Evolutionary conservation across 2,797 vertebrate genomes (phyloP).

Genomic region (Thaleichthys pacificus): DNA sequence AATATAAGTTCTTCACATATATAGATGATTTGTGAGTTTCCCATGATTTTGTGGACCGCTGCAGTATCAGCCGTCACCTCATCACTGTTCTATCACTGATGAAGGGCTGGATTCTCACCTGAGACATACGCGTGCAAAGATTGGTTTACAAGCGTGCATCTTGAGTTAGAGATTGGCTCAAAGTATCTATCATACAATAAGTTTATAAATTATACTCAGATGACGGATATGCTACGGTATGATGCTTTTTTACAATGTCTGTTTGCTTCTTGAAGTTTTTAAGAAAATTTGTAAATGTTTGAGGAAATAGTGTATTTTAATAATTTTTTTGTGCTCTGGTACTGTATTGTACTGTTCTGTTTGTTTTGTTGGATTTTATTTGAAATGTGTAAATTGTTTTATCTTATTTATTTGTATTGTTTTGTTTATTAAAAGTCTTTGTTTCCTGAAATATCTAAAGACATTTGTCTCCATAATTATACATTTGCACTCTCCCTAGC

Average conservation of each 20-base stretch:
- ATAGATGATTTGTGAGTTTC: conserved; percentile 65
- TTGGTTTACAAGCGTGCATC: conserved; percentile 43
- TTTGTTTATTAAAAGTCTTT: conserved; percentile 75
- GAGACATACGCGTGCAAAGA: conserved; percentile 44
- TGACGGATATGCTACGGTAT: conserved; percentile 66
- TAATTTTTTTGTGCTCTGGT: conserved; percentile 60
- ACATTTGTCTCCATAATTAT: conserved; percentile 23
- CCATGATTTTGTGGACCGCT: conserved; percentile 61
- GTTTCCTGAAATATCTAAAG: conserved; percentile 53
- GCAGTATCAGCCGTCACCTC: conserved; percentile 52
- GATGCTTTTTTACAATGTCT: conserved; percentile 77
- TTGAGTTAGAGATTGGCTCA: conserved; percentile 53
- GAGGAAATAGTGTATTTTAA: conserved; percentile 33
- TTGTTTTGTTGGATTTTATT: conserved; percentile 67
- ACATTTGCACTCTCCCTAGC: neutral
- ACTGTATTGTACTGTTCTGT: conserved; percentile 68
- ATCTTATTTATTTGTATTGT: conserved; percentile 76
- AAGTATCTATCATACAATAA: conserved; percentile 70
- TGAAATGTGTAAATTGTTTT: conserved; percentile 70
- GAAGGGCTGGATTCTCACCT: conserved; percentile 51
- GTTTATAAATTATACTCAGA: conserved; percentile 75
- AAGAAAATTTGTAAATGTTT: conserved; percentile 73
- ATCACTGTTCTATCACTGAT: conserved; percentile 56
- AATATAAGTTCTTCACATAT: conserved; percentile 57
- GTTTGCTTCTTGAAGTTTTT: conserved; percentile 74